Evolutionary conservation across 2,797 vertebrate species (phyloP).

Genomic region (Buceros bicornis): DNA sequence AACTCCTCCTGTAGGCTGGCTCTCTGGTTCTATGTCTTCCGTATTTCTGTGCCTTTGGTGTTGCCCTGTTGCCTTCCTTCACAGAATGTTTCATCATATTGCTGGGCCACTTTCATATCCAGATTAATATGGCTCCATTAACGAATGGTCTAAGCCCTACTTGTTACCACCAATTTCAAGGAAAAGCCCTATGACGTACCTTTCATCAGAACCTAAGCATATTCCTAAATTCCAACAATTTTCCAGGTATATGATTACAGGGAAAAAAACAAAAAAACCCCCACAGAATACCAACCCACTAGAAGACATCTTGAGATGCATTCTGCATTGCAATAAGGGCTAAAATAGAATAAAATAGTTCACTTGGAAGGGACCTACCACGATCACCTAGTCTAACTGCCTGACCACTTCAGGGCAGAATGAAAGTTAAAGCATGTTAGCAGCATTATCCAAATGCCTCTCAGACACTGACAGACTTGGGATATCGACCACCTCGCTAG

Average conservation of each 20-base stretch:
- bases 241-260: neutral
- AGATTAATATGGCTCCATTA: neutral
- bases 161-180: neutral
- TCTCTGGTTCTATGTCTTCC: neutral
- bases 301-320: neutral
- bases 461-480: neutral
- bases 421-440: neutral
- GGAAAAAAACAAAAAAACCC: neutral
- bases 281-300: neutral
- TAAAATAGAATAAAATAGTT: neutral
- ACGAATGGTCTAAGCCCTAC: neutral
- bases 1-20: neutral
- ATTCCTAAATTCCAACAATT: neutral
- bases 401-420: neutral
- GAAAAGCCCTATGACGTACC: neutral
- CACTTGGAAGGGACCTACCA: neutral
- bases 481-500: neutral
- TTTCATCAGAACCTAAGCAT: neutral
- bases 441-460: neutral
- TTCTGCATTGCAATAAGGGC: neutral
- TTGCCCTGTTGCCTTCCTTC: neutral
- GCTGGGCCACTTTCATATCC: neutral
- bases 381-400: neutral
- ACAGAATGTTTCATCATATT: neutral
- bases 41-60: neutral